phyloP scores from a whole-genome alignment of 2,797 vertebrate species.

The Brotula barbata region DNA sequence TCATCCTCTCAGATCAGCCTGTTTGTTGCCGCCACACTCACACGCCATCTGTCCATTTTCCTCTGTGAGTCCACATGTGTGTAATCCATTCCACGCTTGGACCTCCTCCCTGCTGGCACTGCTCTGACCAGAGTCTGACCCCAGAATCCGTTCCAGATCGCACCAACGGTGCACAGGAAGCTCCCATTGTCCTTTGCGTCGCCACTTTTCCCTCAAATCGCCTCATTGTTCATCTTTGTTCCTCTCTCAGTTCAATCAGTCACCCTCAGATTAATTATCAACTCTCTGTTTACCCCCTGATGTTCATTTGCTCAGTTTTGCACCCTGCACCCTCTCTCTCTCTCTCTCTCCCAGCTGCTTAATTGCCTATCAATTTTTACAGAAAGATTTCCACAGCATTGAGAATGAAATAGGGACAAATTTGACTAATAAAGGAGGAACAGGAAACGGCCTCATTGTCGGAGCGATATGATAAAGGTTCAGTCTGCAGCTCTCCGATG shows the following conservation, averaged over 20 bases:
- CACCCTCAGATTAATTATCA: conserved; percentile 28
- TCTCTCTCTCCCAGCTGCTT: conserved; percentile 17
- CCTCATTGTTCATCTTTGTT: conserved; percentile 19
- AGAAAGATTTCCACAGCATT: conserved; percentile 28
- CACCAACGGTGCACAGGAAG: background rate
- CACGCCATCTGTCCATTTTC: conserved; percentile 15
- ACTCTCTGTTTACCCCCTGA: background rate
- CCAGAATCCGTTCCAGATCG: conserved; percentile 20
- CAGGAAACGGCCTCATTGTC: conserved; percentile 40
- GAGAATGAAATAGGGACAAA: conserved; percentile 44
- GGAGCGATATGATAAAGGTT: conserved; percentile 25
- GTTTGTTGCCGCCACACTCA: conserved; percentile 8
- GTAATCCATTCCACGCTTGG: conserved; percentile 60
- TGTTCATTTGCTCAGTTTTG: conserved; percentile 28
- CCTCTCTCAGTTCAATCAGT: conserved; percentile 30
- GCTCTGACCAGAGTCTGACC: conserved; percentile 55
- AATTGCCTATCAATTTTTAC: conserved; percentile 57
- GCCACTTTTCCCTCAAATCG: conserved; percentile 16
- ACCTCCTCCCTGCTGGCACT: conserved; percentile 32
- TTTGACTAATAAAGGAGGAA: conserved; percentile 54
- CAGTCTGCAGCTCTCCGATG: conserved; percentile 11
- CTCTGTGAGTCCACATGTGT: conserved; percentile 36
- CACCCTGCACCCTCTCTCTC: background rate
- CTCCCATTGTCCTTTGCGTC: background rate
- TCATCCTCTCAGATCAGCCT: conserved; percentile 39